Percentiles rank a stretch among this genome's conserved stretches.
These are phyloP conservation scores for Pipistrellus pygmaeus DNA, from an alignment of 2,797 vertebrate genomes.

Conservation along the genomic window DNA sequence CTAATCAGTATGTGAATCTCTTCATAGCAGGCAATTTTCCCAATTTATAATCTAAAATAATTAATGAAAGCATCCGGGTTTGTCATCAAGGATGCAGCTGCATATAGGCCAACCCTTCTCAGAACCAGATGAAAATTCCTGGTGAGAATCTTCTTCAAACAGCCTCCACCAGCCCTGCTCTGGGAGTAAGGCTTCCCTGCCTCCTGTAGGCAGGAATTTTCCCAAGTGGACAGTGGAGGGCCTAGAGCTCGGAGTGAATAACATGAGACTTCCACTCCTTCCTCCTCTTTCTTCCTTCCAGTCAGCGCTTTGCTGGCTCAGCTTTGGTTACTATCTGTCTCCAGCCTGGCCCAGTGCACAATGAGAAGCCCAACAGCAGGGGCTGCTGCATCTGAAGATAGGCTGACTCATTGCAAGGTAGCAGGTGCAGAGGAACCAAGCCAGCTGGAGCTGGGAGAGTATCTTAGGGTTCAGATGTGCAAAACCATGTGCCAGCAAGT, in stretches of 20 bases:
- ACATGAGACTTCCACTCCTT: neutral
- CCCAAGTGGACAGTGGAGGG: neutral
- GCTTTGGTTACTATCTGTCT: neutral
- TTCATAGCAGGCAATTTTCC: neutral
- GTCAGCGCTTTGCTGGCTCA: neutral
- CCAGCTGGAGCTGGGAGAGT: neutral
- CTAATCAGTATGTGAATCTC: neutral
- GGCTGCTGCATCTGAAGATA: neutral
- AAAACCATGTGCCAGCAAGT: neutral
- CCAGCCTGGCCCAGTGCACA: neutral
- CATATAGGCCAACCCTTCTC: neutral
- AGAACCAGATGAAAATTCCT: neutral
- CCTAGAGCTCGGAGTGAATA: neutral
- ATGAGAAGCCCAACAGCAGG: neutral
- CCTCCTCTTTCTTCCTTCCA: too few relatives aligned
- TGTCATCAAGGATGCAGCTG: neutral
- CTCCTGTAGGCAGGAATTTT: neutral
- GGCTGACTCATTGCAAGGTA: neutral
- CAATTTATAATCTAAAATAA: constrained; percentile 3
- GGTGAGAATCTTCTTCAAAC: neutral
- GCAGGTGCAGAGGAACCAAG: neutral
- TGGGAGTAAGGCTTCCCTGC: neutral
- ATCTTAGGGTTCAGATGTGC: neutral
- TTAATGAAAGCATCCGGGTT: neutral
- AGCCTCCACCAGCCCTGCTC: neutral